Conservation (phyloP, 2,797 vertebrate genomes). For the Alcedo atthis region DNA sequence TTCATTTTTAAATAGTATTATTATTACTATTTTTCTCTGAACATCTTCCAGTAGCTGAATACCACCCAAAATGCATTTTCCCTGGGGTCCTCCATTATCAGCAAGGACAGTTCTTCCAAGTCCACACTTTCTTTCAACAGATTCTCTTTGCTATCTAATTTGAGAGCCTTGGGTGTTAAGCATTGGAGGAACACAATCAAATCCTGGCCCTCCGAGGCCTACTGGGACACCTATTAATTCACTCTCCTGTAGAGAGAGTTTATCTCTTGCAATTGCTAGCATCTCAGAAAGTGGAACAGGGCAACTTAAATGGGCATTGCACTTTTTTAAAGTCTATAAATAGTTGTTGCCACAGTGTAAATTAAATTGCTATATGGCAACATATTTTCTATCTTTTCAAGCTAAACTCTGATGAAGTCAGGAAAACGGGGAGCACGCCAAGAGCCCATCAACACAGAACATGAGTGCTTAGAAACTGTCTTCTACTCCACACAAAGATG, state of each 20-base stretch:
- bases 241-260: slow-evolving; percentile 30
- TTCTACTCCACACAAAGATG: background rate
- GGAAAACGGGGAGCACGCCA: background rate
- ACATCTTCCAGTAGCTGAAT: background rate
- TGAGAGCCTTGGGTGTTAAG: background rate
- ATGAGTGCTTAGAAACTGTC: background rate
- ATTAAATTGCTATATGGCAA: slow-evolving; percentile 6
- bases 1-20: background rate
- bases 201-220: slow-evolving; percentile 26
- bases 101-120: background rate
- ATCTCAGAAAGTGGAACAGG: slow-evolving; percentile 19
- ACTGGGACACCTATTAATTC: slow-evolving; percentile 55
- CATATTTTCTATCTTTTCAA: background rate
- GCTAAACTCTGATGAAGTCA: background rate
- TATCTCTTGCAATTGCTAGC: slow-evolving; percentile 19
- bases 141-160: background rate
- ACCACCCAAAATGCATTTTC: background rate
- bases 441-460: background rate
- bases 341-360: slow-evolving; percentile 32
- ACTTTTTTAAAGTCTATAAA: slow-evolving; percentile 62
- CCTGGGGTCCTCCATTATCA: background rate
- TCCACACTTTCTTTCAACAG: background rate
- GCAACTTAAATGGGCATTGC: slow-evolving; percentile 44
- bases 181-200: slow-evolving; percentile 25
- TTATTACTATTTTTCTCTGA: slow-evolving; percentile 2